Evolutionary conservation across 2,888 invertebrate genomes (phyloP).

Genomic region (Electrophaes corylata): DNA sequence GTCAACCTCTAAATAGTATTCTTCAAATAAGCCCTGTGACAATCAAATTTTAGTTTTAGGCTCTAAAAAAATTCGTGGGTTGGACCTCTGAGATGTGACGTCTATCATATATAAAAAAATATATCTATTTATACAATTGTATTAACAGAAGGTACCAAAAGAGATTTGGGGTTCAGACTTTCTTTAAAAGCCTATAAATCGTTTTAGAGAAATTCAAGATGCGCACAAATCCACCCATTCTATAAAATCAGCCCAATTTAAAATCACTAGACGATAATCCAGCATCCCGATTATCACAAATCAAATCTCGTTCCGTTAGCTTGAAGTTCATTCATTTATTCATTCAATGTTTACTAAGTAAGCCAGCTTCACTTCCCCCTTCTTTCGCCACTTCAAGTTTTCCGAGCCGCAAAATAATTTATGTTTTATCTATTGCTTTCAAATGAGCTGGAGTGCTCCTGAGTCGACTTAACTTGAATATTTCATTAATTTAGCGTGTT

Average conservation of each 20-base stretch:
- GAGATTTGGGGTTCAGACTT: background rate
- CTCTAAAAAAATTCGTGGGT: no score
- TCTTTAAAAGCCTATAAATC: background rate
- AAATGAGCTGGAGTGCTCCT: constrained; percentile 46
- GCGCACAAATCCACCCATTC: constrained; percentile 8
- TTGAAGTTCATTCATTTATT: constrained; percentile 61
- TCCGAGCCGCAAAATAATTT: constrained; percentile 55
- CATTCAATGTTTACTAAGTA: constrained; percentile 66
- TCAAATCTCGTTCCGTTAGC: constrained; percentile 39
- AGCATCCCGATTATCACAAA: constrained; percentile 35
- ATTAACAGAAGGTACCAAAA: no score
- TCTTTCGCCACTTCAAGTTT: constrained; percentile 45
- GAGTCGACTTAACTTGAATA: constrained; percentile 69
- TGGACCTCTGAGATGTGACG: no score
- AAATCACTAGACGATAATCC: constrained; percentile 30
- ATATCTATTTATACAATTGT: no score
- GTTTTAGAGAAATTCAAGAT: background rate
- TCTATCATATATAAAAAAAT: no score
- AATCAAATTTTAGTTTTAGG: no score
- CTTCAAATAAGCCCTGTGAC: no score
- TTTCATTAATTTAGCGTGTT: constrained; percentile 72
- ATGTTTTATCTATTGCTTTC: constrained; percentile 52
- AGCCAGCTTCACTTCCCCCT: constrained; percentile 32
- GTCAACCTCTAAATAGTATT: no score
- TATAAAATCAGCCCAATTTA: constrained; percentile 28